Evolutionary conservation across 2,888 invertebrate genomes (phyloP).

Genomic region (Synanthedon vespiformis): DNA sequence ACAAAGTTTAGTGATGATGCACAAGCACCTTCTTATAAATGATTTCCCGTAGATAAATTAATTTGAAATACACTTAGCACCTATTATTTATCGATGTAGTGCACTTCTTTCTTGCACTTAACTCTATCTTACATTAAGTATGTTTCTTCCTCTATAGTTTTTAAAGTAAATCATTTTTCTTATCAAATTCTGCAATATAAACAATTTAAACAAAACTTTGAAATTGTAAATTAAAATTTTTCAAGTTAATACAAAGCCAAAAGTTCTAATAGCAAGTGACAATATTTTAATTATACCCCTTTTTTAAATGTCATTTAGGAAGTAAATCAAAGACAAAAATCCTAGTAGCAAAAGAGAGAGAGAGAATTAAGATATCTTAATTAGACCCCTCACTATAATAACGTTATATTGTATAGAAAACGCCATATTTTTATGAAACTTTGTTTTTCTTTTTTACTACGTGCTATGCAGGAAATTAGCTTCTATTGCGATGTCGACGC

Average conservation of each 20-base stretch:
- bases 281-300: background rate
- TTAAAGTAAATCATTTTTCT: too few relatives aligned
- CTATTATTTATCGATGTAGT: conserved; percentile 24
- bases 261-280: too few relatives aligned
- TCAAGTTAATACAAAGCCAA: too few relatives aligned
- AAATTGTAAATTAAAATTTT: too few relatives aligned
- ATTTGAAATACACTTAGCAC: conserved; percentile 4
- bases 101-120: conserved; percentile 28
- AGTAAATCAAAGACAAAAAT: too few relatives aligned
- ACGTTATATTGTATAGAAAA: conserved; percentile 14
- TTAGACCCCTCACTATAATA: background rate
- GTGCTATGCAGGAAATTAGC: conserved; percentile 69
- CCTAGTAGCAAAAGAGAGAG: background rate
- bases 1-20: conserved; percentile 16
- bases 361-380: background rate
- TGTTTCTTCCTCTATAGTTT: background rate
- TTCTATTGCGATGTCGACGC: conserved; percentile 69
- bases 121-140: conserved; percentile 10
- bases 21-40: conserved; percentile 34
- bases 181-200: too few relatives aligned
- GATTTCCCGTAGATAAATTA: conserved; percentile 10
- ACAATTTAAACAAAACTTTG: too few relatives aligned
- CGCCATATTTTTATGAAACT: conserved; percentile 48
- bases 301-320: too few relatives aligned
- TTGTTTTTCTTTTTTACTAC: conserved; percentile 50